Base-by-base conservation (phyloP, 1,140 invertebrate genomes). In the Andricus grossulariae region DNA sequence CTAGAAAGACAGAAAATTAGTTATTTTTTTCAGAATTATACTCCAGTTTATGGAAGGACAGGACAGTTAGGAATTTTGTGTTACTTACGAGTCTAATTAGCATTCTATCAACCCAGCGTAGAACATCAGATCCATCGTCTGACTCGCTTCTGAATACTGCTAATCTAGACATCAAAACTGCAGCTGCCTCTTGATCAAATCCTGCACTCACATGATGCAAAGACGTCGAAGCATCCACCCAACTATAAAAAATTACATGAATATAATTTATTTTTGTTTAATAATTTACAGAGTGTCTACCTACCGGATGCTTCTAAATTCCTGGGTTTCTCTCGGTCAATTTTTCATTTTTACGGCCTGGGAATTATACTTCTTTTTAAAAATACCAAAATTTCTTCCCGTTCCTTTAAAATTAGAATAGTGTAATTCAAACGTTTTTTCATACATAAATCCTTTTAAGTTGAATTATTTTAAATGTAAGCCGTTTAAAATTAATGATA, bases 21-120 rank as follows among this genome's bases (percentile, higher is more conserved):
- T 74, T 71, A 45, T 18, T 52, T 52, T 66, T 77, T 51, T 12
- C 2, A 3, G 50, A 19, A 19, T 13, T 50, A 18, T 45, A 50
- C 5, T 49, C 11, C 10, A 51, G 16, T 73, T 15, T 55, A 39
- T 39, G 18, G 57, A 72, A 19, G 13, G 19, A 57, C 18, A 71
- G 15, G 57, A 90, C 5, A 10, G 1, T 45, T 11, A 45, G 39
- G 10, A 45, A 45, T 10, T 45, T 45, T 45, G 7, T 45, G 39
- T 45, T 45, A 8, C 91, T 89, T 93, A 99, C 98, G 92, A 99
- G 92, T 90, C 98, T 93, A 85, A 99, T 99, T 10, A 99, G 94
- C 95, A 98, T 99, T 83, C 99, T 93, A 92, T 99, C 99, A 0
- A 99, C 95, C 99, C 99, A 99, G 86, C 99, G 94, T 75, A 99